These are phyloP conservation scores for Trematocara variabile DNA, from an alignment of 2,113 vertebrate genomes.

Conservation along the genomic window DNA sequence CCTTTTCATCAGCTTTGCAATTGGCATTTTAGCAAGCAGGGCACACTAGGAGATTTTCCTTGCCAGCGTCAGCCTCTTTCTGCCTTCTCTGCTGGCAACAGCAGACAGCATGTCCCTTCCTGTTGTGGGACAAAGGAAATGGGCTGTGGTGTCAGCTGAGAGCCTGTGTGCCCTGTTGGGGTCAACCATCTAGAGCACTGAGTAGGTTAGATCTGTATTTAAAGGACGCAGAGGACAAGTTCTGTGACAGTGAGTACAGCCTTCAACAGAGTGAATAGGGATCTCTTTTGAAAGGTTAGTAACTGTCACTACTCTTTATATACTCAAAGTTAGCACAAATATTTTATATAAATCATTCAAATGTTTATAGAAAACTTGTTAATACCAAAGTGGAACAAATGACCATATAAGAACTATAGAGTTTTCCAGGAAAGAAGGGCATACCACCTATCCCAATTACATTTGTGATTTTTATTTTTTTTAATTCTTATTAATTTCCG, in stretches of 20 bases:
- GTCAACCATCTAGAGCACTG: slow-evolving; percentile 54
- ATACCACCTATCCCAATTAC: not conserved
- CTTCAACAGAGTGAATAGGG: not conserved
- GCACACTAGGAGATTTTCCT: slow-evolving; percentile 43
- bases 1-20: slow-evolving; percentile 38
- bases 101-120: slow-evolving; percentile 31
- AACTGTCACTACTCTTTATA: not conserved
- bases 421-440: not conserved
- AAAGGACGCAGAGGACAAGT: slow-evolving; percentile 22
- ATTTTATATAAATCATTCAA: not conserved
- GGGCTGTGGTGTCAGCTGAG: slow-evolving; percentile 37
- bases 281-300: slow-evolving; percentile 36
- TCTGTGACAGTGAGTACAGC: slow-evolving; percentile 22
- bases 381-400: not conserved
- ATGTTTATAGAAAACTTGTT: not conserved
- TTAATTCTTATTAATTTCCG: not conserved
- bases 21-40: slow-evolving; percentile 31
- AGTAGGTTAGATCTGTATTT: slow-evolving; percentile 41
- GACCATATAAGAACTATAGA: not conserved
- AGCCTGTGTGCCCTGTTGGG: slow-evolving; percentile 40
- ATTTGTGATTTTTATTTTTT: not conserved
- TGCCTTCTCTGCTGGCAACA: slow-evolving; percentile 25
- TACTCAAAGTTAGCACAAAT: not conserved
- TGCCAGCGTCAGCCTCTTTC: slow-evolving; percentile 11
- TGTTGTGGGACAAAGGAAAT: slow-evolving; percentile 14